Evolutionary conservation across 2,888 invertebrate species (phyloP), one percentile per base, ranked within the genome.

Genomic region (Tetramorium bicarinatum): DNA sequence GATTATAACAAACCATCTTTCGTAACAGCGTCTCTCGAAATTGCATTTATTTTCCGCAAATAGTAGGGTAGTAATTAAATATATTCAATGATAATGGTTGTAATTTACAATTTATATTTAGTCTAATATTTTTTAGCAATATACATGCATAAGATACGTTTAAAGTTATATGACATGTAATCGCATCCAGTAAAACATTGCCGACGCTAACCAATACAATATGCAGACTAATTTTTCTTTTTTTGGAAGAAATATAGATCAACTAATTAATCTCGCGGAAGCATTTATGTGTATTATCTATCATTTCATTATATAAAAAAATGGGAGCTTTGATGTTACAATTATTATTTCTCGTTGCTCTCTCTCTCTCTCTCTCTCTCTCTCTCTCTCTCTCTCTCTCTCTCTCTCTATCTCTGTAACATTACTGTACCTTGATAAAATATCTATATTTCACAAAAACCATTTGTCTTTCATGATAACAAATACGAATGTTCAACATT

Each of bases 1-100:
- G 72, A 80, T 80, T 72, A 47, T 72, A 21, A 72, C 44, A 59
- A 72, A 72, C 38, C 18, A 47, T 80, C 72, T 59, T 80, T 72
- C 47, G 18, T 41, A 25, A n/a, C 54, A 47, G 44, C 44, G 8
- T 18, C 18, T 47, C 47, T 21, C 61, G 21, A 79, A 56, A 56
- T 56, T 44, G 21, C 13, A 11, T 8, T 13, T 25, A n/a, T 54
- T 49, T 25, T 7, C 15, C 11, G 71, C 56, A 13, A 34, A 44
- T 13, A 64, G 21, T 64, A 41, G 41, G 6, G 0, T 6, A 8
- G 34, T 59, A 59, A 59, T 79, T 71, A 71, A 79, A 47, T 21
- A 47, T 34, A 34, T 47, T 9, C 21, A 47, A 54, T 29, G 44
- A 67, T 67, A 76, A 54, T 66, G 41, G 13, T 18, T 41, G 56